Evolutionary conservation across 2,888 invertebrate genomes (phyloP).

Genomic region (Eristalis tenax): DNA sequence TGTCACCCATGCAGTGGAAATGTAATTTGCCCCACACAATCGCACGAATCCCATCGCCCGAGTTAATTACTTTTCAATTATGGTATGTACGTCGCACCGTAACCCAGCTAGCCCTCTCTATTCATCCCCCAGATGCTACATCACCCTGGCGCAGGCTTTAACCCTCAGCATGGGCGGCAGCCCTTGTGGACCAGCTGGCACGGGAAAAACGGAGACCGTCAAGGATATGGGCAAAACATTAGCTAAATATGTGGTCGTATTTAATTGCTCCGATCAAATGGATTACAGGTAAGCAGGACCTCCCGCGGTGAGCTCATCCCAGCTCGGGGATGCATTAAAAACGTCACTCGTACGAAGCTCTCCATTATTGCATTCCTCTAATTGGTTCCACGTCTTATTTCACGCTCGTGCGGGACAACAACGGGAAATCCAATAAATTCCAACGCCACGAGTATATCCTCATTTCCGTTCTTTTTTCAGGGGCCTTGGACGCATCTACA

Average conservation of each 20-base stretch:
- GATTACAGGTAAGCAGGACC: slow-evolving; percentile 87
- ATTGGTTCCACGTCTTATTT: slow-evolving; percentile 54
- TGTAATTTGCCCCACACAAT: slow-evolving; percentile 25
- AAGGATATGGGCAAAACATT: slow-evolving; percentile 99
- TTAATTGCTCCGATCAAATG: slow-evolving; percentile 99
- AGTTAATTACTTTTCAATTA: slow-evolving; percentile 54
- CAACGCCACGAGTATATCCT: slow-evolving; percentile 38
- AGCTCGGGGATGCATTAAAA: slow-evolving; percentile 58
- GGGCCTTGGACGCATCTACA: slow-evolving; percentile 96
- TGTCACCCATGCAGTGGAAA: slow-evolving; percentile 3
- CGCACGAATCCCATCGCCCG: slow-evolving; percentile 7
- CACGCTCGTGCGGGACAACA: neutral
- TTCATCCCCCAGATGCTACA: slow-evolving; percentile 90
- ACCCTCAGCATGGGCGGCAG: slow-evolving; percentile 98
- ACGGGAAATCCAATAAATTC: slow-evolving; percentile 26
- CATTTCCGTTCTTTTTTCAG: slow-evolving; percentile 80
- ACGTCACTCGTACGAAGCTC: slow-evolving; percentile 38
- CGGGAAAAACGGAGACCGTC: slow-evolving; percentile 98
- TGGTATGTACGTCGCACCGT: slow-evolving; percentile 2
- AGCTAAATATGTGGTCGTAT: slow-evolving; percentile 97
- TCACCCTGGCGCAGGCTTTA: slow-evolving; percentile 96
- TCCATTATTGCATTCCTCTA: slow-evolving; percentile 65
- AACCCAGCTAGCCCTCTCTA: neutral
- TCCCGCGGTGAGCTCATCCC: slow-evolving; percentile 8
- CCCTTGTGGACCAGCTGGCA: slow-evolving; percentile 98